These are phyloP conservation scores for Eremobia ochroleuca DNA, from an alignment of 2,888 invertebrate genomes.

Conservation along the genomic window DNA sequence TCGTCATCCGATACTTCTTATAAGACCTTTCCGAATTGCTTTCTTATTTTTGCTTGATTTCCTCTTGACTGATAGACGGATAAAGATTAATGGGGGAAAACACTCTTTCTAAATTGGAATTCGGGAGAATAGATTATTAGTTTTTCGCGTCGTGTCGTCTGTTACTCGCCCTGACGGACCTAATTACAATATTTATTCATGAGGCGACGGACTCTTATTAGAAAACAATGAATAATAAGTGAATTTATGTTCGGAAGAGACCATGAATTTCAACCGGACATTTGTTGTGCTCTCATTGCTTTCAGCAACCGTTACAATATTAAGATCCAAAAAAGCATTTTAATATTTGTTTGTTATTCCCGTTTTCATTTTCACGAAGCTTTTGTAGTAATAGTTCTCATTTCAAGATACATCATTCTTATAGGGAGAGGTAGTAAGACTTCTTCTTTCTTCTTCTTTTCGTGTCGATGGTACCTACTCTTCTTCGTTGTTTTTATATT, in stretches of 20 bases:
- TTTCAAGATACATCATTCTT: neutral
- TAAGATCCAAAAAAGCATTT: constrained; percentile 7
- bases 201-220: constrained; percentile 71
- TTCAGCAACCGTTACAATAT: constrained; percentile 26
- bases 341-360: neutral
- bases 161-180: constrained; percentile 60
- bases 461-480: too few relatives aligned
- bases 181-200: constrained; percentile 80
- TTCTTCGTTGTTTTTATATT: too few relatives aligned
- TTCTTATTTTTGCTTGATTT: constrained; percentile 74
- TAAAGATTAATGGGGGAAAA: constrained; percentile 83
- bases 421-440: neutral
- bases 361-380: neutral
- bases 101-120: constrained; percentile 83
- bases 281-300: constrained; percentile 57
- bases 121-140: constrained; percentile 80
- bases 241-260: constrained; percentile 71
- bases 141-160: constrained; percentile 73
- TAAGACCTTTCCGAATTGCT: constrained; percentile 56
- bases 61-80: constrained; percentile 78
- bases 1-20: constrained; percentile 53
- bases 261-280: constrained; percentile 64
- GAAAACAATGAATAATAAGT: constrained; percentile 74
- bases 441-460: too few relatives aligned
- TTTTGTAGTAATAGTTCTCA: neutral